These are phyloP conservation scores for Gonatopus flavifemur DNA, from an alignment of 1,140 invertebrate genomes.

Conservation along the genomic window DNA sequence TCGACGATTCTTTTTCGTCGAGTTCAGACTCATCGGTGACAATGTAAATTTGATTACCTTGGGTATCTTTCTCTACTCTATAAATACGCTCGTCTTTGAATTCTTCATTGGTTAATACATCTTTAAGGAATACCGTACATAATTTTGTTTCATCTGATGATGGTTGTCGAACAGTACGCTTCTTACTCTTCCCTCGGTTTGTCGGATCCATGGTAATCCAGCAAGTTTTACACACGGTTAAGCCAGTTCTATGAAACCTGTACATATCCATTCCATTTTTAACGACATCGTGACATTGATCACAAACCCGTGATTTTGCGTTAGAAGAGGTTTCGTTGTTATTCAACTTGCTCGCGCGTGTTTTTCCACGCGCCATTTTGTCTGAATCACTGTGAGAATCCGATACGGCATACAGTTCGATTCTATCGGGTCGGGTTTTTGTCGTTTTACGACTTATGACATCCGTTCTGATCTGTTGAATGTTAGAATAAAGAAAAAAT, in stretches of 20 bases:
- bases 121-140: conserved; percentile 46
- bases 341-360: background rate
- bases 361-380: background rate
- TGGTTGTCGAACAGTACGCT: conserved; percentile 1
- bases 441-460: conserved; percentile 48
- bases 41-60: conserved; percentile 29
- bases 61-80: conserved; percentile 27
- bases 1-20: conserved; percentile 1
- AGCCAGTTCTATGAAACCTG: conserved; percentile 35
- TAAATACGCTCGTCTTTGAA: conserved; percentile 9
- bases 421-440: conserved; percentile 20
- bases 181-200: conserved; percentile 8
- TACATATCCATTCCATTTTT: conserved; percentile 33
- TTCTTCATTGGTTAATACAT: conserved; percentile 31
- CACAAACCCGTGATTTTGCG: conserved; percentile 22
- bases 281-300: conserved; percentile 31
- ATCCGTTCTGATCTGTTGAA: conserved; percentile 36
- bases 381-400: conserved; percentile 31
- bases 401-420: conserved; percentile 18
- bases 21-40: conserved; percentile 23
- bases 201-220: conserved; percentile 37
- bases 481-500: background rate
- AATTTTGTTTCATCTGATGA: conserved; percentile 28
- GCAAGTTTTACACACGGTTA: conserved; percentile 44
- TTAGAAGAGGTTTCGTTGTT: background rate